A percentile compares a stretch with the other conserved stretches of the same genome.
Conservation (phyloP, 2,113 vertebrate genomes). For the Rhea pennata region DNA sequence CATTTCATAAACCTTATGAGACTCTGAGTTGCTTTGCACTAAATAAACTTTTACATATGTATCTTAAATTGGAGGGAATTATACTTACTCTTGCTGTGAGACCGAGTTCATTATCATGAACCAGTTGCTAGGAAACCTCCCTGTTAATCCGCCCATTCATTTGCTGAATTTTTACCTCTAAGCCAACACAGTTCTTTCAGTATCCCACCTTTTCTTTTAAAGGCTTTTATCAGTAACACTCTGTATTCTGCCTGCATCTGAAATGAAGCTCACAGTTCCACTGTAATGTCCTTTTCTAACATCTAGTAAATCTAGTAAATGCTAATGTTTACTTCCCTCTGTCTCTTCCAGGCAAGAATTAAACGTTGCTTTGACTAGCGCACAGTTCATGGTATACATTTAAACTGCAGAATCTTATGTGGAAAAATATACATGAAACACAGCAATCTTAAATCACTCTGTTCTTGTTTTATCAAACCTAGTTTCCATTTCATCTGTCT, state of each 20-base stretch:
- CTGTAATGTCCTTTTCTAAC: neutral
- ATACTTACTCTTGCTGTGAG: neutral
- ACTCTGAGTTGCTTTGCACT: neutral
- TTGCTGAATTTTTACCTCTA: conserved; percentile 1
- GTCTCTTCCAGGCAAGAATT: neutral
- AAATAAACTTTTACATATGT: neutral
- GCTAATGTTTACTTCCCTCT: neutral
- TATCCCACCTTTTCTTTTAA: neutral
- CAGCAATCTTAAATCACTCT: neutral
- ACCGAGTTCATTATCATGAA: neutral
- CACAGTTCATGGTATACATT: neutral
- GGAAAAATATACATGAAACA: neutral
- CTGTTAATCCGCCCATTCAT: conserved; percentile 6
- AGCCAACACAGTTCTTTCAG: neutral
- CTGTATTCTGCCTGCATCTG: neutral
- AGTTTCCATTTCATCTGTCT: neutral
- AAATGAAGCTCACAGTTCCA: neutral
- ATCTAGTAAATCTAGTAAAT: neutral
- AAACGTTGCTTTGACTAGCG: neutral
- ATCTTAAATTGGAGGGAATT: neutral
- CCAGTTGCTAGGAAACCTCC: conserved; percentile 50
- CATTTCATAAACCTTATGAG: neutral
- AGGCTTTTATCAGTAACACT: neutral
- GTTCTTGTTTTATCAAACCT: neutral
- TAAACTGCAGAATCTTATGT: neutral